Evolutionary conservation across 2,888 invertebrate genomes (phyloP), one percentile per base, ranked within the genome.

Genomic region (Andrena praecox): DNA sequence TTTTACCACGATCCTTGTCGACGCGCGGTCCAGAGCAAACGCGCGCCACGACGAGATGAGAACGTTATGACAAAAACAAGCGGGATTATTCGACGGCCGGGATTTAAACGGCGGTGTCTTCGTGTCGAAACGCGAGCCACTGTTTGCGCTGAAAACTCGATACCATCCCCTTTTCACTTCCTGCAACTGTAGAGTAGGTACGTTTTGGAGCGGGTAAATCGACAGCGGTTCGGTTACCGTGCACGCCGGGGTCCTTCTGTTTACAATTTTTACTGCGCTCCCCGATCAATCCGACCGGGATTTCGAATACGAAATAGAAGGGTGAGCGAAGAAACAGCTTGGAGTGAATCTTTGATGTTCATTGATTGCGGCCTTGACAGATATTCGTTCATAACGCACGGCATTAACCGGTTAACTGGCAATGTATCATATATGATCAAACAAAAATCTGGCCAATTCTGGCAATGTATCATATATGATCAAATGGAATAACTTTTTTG

Each of bases 211-310:
- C 35, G 48, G 29, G 16, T 5, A 33, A 66, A 66, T 66, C 50
- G 50, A 75, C 72, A 20, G 27, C 16, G 52, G 6, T 50, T 35
- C 50, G 66, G 59, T 70, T 66, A 16, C 59, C n/a, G 7, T 10
- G 59, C 16, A 24, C 56, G 16, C 16, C 27, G 66, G 31, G 66
- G 31, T 20, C 48, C 20, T n/a, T 63, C 31, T 69, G 66, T 81
- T 78, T 78, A 73, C 73, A 64, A 60, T 79, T 78, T 78, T 69
- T 69, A 42, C 50, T 48, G 62, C 52, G 7, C 48, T 20, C 42
- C 5, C 8, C 16, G 62, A 66, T 64, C 68, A 68, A 79, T 72
- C 64, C 56, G 31, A 24, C 24, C 31, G 50, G 12, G 2, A 20
- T 52, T 33, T 50, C 31, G 2, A 29, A 67, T 56, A 20, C 16